Evolutionary conservation across 2,888 invertebrate genomes (phyloP), one percentile per base, ranked within the genome.

Genomic region (Philereme vetulata): DNA sequence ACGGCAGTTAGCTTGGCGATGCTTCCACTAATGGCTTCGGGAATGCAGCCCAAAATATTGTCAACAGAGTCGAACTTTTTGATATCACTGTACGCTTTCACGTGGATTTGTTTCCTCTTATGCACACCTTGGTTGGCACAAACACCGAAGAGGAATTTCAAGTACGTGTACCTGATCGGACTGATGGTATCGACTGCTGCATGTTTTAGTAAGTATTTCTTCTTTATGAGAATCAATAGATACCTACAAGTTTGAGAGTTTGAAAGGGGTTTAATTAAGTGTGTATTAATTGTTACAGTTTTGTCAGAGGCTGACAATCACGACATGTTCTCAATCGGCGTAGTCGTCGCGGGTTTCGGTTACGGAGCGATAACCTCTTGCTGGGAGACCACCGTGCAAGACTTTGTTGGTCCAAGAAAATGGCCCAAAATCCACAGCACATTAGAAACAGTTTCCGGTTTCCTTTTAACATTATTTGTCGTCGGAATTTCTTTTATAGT

Each of bases 341-440:
- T 92, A 62, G 85, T 93, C 1, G 78, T 92, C 48, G 90, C 90
- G 38, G 93, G 93, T 0, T 79, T 93, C 35, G 93, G 93, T 1
- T 93, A 90, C 63, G 93, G 93, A 3, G 90, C 92, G 6, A 74
- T 91, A 4, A 82, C 82, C 0, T 92, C 88, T 5, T 86, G 92
- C 44, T 93, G 93, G 84, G 91, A 90, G 66, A 81, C 86, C 1
- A 78, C 92, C 0, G 84, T 85, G 1, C 88, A 90, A 75, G 88
- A 89, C 49, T 93, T 90, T 62, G 84, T 93, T 1, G 93, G 93
- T 0, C 82, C 84, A 9, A 80, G 91, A 44, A 91, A 89, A 67
- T 93, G 93, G 93, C 84, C 89, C 0, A 88, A 89, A 70, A 67
- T 93, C 5, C 88, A 92, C 58, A 93, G 93, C 60, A 75, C 92